A percentile compares a stretch with the other conserved stretches of the same genome.
Evolutionary conservation across 2,797 vertebrate species (phyloP).

Genomic region (Carapus acus): DNA sequence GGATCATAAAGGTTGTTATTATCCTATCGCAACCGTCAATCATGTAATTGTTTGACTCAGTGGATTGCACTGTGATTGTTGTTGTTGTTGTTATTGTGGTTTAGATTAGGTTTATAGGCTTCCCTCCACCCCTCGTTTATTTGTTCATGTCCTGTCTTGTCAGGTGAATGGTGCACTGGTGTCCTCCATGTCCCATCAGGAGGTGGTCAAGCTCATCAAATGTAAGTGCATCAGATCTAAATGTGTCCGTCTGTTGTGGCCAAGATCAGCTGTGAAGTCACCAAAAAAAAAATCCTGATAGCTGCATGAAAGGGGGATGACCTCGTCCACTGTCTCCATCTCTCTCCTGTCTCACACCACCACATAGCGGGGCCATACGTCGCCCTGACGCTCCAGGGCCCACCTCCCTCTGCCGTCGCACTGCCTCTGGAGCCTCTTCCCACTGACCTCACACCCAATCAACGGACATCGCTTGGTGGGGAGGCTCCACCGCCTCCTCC

Average conservation of each 20-base stretch:
- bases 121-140: neutral
- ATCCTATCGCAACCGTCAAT: neutral
- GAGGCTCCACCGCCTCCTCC: slow-evolving; percentile 75
- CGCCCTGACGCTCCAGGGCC: slow-evolving; percentile 87
- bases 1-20: slow-evolving; percentile 85
- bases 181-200: slow-evolving; percentile 90
- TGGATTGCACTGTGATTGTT: neutral
- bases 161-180: slow-evolving; percentile 92
- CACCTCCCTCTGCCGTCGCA: slow-evolving; percentile 71
- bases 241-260: no score
- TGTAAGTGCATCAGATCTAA: slow-evolving; percentile 76
- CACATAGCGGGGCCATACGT: slow-evolving; percentile 83
- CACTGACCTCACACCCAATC: slow-evolving; percentile 62
- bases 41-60: neutral
- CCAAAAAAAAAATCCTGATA: no score
- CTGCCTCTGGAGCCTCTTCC: slow-evolving; percentile 67
- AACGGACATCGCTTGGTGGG: slow-evolving; percentile 50
- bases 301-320: no score
- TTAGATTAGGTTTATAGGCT: neutral
- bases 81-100: no score
- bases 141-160: no score
- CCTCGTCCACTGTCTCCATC: no score
- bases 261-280: no score
- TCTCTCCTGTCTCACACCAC: no score
- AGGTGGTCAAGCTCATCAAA: slow-evolving; percentile 96